These are phyloP conservation scores for Nothocercus julius DNA, from an alignment of 2,113 vertebrate genomes.

Conservation along the genomic window DNA sequence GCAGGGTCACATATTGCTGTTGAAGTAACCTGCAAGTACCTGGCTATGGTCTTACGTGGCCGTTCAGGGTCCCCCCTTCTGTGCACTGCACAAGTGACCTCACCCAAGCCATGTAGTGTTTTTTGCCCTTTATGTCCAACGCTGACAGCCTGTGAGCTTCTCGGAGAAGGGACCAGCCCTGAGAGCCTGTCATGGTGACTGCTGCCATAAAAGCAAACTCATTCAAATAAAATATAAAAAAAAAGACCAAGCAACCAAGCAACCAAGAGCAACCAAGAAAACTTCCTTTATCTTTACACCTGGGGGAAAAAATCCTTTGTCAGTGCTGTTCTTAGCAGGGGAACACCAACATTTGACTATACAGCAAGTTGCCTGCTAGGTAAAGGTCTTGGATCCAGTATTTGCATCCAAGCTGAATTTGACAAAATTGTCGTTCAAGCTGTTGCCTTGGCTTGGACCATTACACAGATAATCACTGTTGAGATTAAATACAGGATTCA, in stretches of 20 bases:
- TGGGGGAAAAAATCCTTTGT: neutral
- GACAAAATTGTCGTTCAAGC: neutral
- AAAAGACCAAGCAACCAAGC: neutral
- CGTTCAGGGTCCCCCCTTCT: neutral
- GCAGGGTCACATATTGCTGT: neutral
- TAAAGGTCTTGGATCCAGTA: neutral
- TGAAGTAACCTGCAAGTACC: neutral
- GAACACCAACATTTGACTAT: neutral
- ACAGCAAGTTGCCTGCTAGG: neutral
- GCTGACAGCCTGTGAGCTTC: neutral
- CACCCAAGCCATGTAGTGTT: neutral
- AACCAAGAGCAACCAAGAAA: neutral
- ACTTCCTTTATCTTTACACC: neutral
- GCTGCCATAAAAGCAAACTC: neutral
- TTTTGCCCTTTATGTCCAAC: neutral
- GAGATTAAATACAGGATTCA: neutral
- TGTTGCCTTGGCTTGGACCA: neutral
- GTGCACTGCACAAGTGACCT: neutral
- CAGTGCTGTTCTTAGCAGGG: neutral
- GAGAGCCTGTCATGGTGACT: neutral
- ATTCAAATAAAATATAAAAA: neutral
- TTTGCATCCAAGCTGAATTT: neutral
- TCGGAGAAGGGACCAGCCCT: neutral
- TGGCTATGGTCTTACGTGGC: neutral
- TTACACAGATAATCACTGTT: neutral